Conservation (phyloP, 2,888 invertebrate species). For the Andrena bucephala region DNA sequence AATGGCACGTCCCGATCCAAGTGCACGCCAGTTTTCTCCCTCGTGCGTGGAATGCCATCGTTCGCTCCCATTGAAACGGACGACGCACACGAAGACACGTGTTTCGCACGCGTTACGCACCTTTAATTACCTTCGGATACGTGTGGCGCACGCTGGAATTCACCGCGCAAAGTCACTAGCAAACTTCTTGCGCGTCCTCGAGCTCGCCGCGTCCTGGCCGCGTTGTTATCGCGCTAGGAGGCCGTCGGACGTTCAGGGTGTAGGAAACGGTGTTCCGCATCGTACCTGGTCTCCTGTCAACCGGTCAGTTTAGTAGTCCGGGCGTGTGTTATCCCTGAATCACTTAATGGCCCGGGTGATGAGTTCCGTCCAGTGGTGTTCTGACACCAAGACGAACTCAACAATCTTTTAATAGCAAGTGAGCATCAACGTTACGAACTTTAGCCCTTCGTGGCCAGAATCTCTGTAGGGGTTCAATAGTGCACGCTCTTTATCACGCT, state of each 20-base stretch:
- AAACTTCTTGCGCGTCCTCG: conserved; percentile 26
- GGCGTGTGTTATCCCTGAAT: too few species aligned
- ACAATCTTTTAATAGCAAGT: too few species aligned
- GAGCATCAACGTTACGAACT: too few species aligned
- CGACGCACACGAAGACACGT: conserved; percentile 20
- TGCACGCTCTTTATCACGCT: background rate
- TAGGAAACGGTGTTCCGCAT: conserved; percentile 24
- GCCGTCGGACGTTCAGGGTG: conserved; percentile 40
- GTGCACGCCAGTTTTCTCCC: background rate
- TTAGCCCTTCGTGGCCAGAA: background rate
- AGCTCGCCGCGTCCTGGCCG: conserved; percentile 18
- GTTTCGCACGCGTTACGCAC: conserved; percentile 73
- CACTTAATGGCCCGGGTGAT: too few species aligned
- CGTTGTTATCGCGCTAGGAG: conserved; percentile 55
- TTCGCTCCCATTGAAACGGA: conserved; percentile 38
- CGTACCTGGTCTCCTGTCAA: conserved; percentile 25
- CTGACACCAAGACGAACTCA: too few species aligned
- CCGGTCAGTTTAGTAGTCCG: background rate
- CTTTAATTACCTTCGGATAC: conserved; percentile 75
- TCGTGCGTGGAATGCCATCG: conserved; percentile 16
- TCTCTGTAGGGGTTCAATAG: background rate
- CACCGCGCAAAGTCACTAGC: conserved; percentile 22
- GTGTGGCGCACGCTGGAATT: conserved; percentile 63
- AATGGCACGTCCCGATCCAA: background rate
- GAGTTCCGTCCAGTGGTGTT: too few species aligned